Evolutionary conservation across 1,140 invertebrate genomes (phyloP), one percentile per base, ranked within the genome.

Genomic region (Ceratoteleas bidentatus): DNA sequence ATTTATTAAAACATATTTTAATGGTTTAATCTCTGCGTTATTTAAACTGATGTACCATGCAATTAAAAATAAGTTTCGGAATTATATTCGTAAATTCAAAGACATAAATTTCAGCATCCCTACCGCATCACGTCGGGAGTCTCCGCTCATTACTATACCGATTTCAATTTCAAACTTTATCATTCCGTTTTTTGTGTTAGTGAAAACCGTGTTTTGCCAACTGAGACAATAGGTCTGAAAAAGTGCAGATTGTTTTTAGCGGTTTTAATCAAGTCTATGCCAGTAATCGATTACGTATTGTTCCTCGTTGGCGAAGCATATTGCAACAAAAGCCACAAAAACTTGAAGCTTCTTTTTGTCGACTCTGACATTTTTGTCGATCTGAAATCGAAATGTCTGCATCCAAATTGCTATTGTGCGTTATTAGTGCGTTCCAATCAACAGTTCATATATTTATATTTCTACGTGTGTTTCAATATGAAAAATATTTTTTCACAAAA

Each of bases 211-310:
- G 62, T 54, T 66, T 66, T 36, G 50, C 16, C 15, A 66, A 49
- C 62, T 33, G 62, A 68, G 57, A 57, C 53, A 68, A 68, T 68
- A 40, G 38, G 57, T 68, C 56, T 53, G 7, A 68, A 68, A 68
- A 57, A 57, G 40, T 68, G 53, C n/a, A 2, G 40, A 66, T 68
- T 57, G 53, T 68, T 68, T 68, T 68, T 68, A 68, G 65, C 53
- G 65, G 53, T 45, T 57, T 68, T 56, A 68, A 57, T 68, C 65
- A 68, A 57, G 62, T 68, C 65, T 57, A 49, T 38, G 65, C 3
- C 53, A 24, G 65, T 57, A 68, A 47, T 68, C 65, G 65, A 68
- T 57, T 57, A 32, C 36, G 52, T 16, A 57, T 57, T 57, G 43
- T 68, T 68, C 57, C 47, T 14, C 9, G 40, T 57, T 57, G 40